Conservation (phyloP, 2,797 vertebrate species). For the Clamator glandarius region DNA sequence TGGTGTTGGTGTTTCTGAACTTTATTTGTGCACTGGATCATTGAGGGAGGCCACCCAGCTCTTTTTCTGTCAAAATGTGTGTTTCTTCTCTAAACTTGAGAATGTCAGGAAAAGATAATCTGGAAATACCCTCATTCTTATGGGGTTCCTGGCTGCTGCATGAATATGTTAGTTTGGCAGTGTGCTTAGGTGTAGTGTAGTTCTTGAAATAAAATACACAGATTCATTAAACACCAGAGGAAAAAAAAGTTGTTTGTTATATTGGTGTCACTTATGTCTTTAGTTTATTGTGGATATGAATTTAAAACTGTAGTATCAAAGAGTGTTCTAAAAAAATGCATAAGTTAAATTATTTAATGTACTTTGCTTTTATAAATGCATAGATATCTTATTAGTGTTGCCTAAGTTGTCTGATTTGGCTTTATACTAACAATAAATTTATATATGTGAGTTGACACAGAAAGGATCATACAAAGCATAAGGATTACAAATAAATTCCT, state of each 20-base stretch:
- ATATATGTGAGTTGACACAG: neutral
- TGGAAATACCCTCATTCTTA: neutral
- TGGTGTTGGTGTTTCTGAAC: neutral
- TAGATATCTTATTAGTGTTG: neutral
- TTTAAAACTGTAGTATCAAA: neutral
- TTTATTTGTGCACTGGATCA: neutral
- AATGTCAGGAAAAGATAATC: neutral
- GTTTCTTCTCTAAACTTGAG: neutral
- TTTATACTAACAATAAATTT: neutral
- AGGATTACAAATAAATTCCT: neutral
- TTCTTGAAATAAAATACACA: neutral
- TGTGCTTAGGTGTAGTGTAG: fast-evolving
- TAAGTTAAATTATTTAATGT: slow-evolving; percentile 26
- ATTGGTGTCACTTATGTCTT: neutral
- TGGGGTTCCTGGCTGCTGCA: neutral
- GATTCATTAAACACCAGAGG: neutral
- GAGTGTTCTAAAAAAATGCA: neutral
- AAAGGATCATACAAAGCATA: neutral
- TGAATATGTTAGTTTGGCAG: neutral
- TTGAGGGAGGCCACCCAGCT: neutral
- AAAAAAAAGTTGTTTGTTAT: neutral
- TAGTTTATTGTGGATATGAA: neutral
- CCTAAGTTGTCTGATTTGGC: slow-evolving; percentile 22
- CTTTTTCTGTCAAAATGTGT: neutral
- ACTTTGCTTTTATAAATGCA: neutral